Conservation (phyloP, 2,797 vertebrate species). For the Pogonophryne albipinna region DNA sequence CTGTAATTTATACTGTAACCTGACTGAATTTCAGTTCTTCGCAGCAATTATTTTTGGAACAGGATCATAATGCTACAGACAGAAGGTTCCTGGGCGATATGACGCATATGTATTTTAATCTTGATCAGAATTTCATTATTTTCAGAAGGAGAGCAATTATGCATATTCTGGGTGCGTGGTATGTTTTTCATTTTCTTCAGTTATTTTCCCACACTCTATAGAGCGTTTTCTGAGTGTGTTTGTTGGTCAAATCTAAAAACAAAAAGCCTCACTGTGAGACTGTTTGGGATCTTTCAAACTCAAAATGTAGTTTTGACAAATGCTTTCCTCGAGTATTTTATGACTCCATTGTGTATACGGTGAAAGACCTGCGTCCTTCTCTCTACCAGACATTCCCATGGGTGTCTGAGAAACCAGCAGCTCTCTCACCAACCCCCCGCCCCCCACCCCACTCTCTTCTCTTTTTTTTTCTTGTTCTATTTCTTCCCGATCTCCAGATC, state of each 20-base stretch:
- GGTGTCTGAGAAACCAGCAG: constrained; percentile 51
- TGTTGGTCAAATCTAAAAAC: constrained; percentile 34
- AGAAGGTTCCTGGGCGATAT: neutral
- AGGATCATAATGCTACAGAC: constrained; percentile 17
- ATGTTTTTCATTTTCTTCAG: constrained; percentile 6
- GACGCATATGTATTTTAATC: constrained; percentile 17
- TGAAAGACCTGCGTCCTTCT: constrained; percentile 27
- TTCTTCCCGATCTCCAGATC: constrained; percentile 37
- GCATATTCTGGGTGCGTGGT: constrained; percentile 4
- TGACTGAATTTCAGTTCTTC: constrained; percentile 1
- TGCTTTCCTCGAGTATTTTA: constrained; percentile 5
- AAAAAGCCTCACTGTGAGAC: constrained; percentile 12
- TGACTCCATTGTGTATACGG: constrained; percentile 22
- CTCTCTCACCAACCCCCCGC: constrained; percentile 37
- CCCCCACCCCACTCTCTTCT: neutral
- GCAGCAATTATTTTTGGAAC: constrained; percentile 15
- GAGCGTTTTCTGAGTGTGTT: constrained; percentile 12
- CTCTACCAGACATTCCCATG: constrained; percentile 50
- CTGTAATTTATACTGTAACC: constrained; percentile 2
- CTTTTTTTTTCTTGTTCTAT: constrained; percentile 25
- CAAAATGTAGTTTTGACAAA: constrained; percentile 23
- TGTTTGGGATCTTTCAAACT: constrained; percentile 1
- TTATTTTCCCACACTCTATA: constrained; percentile 19
- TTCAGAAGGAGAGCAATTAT: constrained; percentile 6
- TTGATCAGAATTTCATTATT: constrained; percentile 10